Evolutionary conservation across 2,888 invertebrate species (phyloP), one percentile per base, ranked within the genome.

Genomic region (Lasioglossum calceatum): DNA sequence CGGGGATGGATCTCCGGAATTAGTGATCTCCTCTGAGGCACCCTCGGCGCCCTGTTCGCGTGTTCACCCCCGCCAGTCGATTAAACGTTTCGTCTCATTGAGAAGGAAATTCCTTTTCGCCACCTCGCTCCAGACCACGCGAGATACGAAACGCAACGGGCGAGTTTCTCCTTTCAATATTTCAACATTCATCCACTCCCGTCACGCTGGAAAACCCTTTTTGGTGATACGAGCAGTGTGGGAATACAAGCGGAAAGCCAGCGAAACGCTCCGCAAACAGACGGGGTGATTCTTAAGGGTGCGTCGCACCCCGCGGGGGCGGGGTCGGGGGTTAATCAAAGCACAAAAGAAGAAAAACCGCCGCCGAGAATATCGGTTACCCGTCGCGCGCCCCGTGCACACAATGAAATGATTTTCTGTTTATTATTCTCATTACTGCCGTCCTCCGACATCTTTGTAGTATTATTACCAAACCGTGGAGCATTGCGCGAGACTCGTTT

Each of bases 21-120:
- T 84, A 84, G 84, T 54, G 79, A 79, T 78, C 74, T 78, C 83
- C 58, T 64, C 44, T 7, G 74, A 58, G 58, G 67, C 70, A 78
- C 58, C 47, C 61, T 58, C 8, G 32, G 32, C 75, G 19, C 16
- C 3, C 16, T 32, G 70, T n/a, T 75, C 74, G 61, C 83, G 70
- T 71, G 61, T 71, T 42, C 71, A 7, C 23, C 32, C 71, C 14
- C 7, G 2, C n/a, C 23, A 36, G 8, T 36, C 79, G 61, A 39
- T 36, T 64, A 42, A 70, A 36, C 74, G 73, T 84, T 78, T 64
- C 70, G 64, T 78, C 50, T 74, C 58, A 83, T 78, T 82, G 77
- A 75, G 74, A 27, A 74, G 82, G 78, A 50, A 78, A 82, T 83
- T 78, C 70, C 70, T 47, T 70, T n/a, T 54, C 77, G 16, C 8